A percentile compares a stretch with the other conserved stretches of the same genome.
Evolutionary conservation across 2,113 vertebrate genomes (phyloP).

Genomic region (Oncorhynchus kisutch): DNA sequence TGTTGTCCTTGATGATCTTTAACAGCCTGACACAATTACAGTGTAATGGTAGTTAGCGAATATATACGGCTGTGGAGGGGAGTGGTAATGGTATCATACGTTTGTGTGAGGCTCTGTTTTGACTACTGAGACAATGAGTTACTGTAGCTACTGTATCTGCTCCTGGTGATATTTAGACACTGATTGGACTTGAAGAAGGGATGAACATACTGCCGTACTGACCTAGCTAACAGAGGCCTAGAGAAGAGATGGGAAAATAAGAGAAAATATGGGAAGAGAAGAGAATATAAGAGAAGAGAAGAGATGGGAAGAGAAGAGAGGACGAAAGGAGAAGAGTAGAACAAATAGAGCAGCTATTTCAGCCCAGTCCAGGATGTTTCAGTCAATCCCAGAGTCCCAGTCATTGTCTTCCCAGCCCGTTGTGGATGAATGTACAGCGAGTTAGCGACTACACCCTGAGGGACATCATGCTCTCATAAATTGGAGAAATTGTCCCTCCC

Average conservation of each 20-base stretch:
- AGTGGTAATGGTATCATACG: background rate
- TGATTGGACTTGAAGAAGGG: slow-evolving; percentile 1
- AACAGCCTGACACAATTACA: background rate
- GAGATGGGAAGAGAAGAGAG: too few species aligned
- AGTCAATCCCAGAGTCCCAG: background rate
- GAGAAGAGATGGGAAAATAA: background rate
- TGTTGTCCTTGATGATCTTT: too few species aligned
- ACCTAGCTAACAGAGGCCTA: background rate
- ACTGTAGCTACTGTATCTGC: background rate
- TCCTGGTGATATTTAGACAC: background rate
- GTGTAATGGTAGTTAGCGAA: background rate
- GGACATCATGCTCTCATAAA: background rate
- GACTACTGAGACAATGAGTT: background rate
- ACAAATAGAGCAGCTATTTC: background rate
- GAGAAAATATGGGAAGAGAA: too few species aligned
- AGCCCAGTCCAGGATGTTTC: background rate
- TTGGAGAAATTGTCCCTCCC: background rate
- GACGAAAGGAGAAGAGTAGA: too few species aligned
- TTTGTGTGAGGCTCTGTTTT: background rate
- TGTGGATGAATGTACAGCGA: background rate
- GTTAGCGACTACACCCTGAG: background rate
- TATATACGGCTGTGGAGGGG: background rate
- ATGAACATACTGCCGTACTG: background rate
- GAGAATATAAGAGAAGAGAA: too few species aligned
- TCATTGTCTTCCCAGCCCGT: background rate